Conservation (phyloP, 1,140 invertebrate species). For the Zeugodacus cucurbitae region DNA sequence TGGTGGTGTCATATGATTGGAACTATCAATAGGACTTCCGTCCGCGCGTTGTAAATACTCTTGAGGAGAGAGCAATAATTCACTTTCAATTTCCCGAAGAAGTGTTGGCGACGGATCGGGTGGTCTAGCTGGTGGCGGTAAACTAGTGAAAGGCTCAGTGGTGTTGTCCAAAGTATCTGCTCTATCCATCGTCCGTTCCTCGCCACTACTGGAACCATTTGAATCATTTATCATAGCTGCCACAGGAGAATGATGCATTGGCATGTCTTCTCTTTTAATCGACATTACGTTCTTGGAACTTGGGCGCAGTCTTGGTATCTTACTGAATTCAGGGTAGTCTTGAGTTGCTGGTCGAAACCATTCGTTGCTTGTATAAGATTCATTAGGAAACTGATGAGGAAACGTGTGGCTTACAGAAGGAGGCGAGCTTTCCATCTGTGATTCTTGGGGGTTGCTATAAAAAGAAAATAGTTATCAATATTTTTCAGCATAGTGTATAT, state of each 20-base stretch:
- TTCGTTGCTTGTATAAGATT: slow-evolving; percentile 55
- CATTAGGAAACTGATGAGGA: slow-evolving; percentile 47
- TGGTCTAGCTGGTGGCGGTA: slow-evolving; percentile 39
- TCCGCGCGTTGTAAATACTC: slow-evolving; percentile 52
- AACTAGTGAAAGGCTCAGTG: not conserved
- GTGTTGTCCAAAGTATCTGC: slow-evolving; percentile 27
- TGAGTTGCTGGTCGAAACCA: slow-evolving; percentile 59
- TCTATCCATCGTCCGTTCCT: slow-evolving; percentile 49
- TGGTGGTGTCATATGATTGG: slow-evolving; percentile 48
- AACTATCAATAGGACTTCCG: slow-evolving; percentile 36
- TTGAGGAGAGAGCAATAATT: slow-evolving; percentile 54
- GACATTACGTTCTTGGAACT: slow-evolving; percentile 64
- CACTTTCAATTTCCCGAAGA: slow-evolving; percentile 45
- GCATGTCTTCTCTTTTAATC: slow-evolving; percentile 60
- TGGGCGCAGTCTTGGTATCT: slow-evolving; percentile 60
- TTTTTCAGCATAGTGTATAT: not conserved
- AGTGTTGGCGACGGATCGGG: slow-evolving; percentile 44
- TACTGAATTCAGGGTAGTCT: slow-evolving; percentile 61
- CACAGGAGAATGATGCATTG: slow-evolving; percentile 52
- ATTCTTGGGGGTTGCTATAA: not conserved
- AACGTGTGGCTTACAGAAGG: not conserved
- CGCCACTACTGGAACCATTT: slow-evolving; percentile 60
- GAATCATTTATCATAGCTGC: slow-evolving; percentile 63
- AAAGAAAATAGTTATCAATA: not conserved
- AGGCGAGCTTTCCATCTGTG: not conserved